Base-by-base conservation (phyloP, 2,888 invertebrate genomes). In the Amphipoea lucens region DNA sequence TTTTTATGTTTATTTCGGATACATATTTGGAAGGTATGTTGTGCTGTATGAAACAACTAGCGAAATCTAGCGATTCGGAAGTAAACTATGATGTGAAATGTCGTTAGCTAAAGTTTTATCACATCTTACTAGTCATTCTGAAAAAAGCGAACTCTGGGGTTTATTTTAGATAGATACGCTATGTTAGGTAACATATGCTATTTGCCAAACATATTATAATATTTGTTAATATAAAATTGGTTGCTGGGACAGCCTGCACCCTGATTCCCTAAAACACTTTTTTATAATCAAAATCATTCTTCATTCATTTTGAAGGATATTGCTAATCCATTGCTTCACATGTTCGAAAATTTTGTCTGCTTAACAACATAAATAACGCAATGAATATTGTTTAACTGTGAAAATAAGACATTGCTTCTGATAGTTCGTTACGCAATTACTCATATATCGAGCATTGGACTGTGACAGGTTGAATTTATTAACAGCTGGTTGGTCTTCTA, bases 11-110 rank as follows among this genome's bases (percentile, higher is more conserved):
- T 4, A 62, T 83, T 20, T 60, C 0, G 0, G 1, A 40, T 67
- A 23, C 14, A 17, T 29, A 20, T 54, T 36, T 23, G 6, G 9
- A 4, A 45, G 23, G 20, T n/a, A 45, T 14, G 14, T 75, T 42
- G 36, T 20, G 23, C 11, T 67, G 9, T 36, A 57, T 66, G 51
- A 12, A 4, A 71, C 83, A 40, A 74, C 66, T 67, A 76, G 57
- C 84, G 84, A 79, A 89, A 89, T 72, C 87, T 89, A 66, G 57
- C 65, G 7, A 29, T 60, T 9, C 0, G 0, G 54, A 14, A 7
- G 1, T 36, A n/a, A 72, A 70, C 3, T 57, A 57, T 17, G 1
- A 42, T 40, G 0, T 7, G 14, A 2, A 48, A 54, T 48, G 36
- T 54, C n/a, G 17, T 54, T 40, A 29, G 12, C 0, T 23, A 20